A percentile compares a stretch with the other conserved stretches of the same genome.
Conservation (phyloP, 2,797 vertebrate genomes). For the Myiotriccus ornatus region DNA sequence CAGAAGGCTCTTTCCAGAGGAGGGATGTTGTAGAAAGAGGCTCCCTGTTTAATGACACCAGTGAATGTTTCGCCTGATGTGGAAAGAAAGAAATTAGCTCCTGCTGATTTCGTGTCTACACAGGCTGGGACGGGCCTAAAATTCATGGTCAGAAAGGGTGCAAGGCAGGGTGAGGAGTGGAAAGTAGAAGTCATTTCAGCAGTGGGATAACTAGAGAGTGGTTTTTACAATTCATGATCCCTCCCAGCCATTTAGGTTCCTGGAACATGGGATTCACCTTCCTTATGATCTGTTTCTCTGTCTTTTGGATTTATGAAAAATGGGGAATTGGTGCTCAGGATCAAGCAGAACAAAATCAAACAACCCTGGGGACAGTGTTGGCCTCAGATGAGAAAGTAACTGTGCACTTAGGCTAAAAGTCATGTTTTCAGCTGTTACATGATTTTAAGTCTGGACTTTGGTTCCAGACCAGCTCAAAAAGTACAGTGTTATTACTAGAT, state of each 20-base stretch:
- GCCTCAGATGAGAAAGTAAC: not conserved
- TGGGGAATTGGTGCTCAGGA: not conserved
- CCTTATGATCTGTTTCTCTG: not conserved
- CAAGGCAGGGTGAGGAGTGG: not conserved
- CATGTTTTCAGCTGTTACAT: not conserved
- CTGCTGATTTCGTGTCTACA: not conserved
- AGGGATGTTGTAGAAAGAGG: not conserved
- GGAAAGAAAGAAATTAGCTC: not conserved
- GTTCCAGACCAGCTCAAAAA: not conserved
- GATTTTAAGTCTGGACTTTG: not conserved
- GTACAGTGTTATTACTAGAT: not conserved
- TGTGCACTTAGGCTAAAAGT: not conserved
- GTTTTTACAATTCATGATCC: not conserved
- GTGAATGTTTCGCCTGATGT: not conserved
- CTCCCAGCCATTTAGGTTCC: not conserved
- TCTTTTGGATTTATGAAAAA: not conserved
- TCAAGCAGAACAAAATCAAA: not conserved
- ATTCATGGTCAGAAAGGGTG: not conserved
- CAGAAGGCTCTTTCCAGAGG: constrained; percentile 22
- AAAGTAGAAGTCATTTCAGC: not conserved
- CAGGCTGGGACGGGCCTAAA: not conserved
- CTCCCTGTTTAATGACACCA: constrained; percentile 8
- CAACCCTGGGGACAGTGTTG: not conserved
- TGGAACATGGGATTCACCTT: not conserved
- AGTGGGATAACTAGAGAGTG: not conserved